phyloP scores from a whole-genome alignment of 2,113 vertebrate species.

The Apodemus speciosus region DNA sequence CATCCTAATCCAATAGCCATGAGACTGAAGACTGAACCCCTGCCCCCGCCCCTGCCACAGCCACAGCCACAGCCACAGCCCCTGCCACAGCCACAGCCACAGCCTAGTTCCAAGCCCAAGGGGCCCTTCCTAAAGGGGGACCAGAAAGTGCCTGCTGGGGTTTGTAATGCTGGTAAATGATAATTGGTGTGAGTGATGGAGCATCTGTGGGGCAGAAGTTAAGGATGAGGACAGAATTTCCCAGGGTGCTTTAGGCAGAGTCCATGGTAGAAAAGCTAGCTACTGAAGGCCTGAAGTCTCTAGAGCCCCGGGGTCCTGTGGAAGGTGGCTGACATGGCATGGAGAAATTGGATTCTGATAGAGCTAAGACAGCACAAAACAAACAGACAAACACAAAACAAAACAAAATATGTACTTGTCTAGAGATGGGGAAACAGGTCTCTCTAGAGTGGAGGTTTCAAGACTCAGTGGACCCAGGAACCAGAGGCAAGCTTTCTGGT shows the following conservation, averaged over 20 bases:
- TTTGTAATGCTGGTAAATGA: background rate
- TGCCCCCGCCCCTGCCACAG: background rate
- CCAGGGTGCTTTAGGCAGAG: background rate
- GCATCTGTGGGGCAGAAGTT: background rate
- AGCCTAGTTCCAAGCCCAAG: background rate
- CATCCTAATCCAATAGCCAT: background rate
- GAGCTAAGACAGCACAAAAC: background rate
- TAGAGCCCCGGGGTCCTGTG: background rate
- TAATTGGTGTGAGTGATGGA: background rate
- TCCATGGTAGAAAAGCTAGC: background rate
- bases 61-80: too few relatives aligned
- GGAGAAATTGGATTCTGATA: background rate
- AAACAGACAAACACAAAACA: too few relatives aligned
- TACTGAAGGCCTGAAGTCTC: background rate
- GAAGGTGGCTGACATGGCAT: background rate
- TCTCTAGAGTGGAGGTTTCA: background rate
- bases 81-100: too few relatives aligned
- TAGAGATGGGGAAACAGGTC: background rate
- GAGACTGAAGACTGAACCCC: background rate
- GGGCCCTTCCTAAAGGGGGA: background rate
- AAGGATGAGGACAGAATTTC: background rate
- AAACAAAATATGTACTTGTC: fast-evolving
- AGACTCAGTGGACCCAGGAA: too few relatives aligned
- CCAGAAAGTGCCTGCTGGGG: background rate
- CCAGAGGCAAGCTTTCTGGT: fast-evolving